phyloP scores from a whole-genome alignment of 2,888 invertebrate genomes.

The Ennomos fuscantarius region DNA sequence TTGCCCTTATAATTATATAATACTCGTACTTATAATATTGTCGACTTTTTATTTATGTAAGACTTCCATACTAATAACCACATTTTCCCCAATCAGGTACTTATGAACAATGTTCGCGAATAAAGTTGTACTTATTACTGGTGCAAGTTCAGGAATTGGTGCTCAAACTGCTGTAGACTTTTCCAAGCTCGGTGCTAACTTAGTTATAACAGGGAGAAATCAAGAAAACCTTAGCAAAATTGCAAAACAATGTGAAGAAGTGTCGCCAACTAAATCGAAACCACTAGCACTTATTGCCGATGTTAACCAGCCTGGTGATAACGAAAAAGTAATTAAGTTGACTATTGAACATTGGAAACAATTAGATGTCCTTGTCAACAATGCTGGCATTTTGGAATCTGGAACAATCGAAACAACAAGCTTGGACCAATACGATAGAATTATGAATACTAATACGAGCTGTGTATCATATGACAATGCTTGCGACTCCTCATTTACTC shows the following conservation, averaged over 20 bases:
- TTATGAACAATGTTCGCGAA: conserved; percentile 65
- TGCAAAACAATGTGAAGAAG: conserved; percentile 77
- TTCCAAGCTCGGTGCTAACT: conserved; percentile 83
- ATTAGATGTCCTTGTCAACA: conserved; percentile 91
- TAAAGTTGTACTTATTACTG: conserved; percentile 85
- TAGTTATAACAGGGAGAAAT: conserved; percentile 88
- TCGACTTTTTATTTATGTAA: background rate
- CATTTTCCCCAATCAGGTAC: conserved; percentile 11
- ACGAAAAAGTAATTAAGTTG: conserved; percentile 85
- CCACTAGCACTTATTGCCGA: conserved; percentile 85
- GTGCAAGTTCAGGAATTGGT: conserved; percentile 89
- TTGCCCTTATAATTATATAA: background rate
- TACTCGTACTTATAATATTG: background rate
- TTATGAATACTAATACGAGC: conserved; percentile 93
- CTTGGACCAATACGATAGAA: conserved; percentile 91
- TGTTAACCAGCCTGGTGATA: conserved; percentile 87
- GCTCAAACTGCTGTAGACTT: conserved; percentile 87
- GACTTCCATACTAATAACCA: background rate
- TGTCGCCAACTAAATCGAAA: conserved; percentile 52
- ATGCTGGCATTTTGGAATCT: conserved; percentile 90
- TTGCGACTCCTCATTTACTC: conserved; percentile 92
- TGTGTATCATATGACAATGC: conserved; percentile 89
- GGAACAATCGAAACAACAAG: conserved; percentile 92
- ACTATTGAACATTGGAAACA: conserved; percentile 87
- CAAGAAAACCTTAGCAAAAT: conserved; percentile 86